Evolutionary conservation across 2,888 invertebrate species (phyloP), one percentile per base, ranked within the genome.

Genomic region (Aphrophora alni): DNA sequence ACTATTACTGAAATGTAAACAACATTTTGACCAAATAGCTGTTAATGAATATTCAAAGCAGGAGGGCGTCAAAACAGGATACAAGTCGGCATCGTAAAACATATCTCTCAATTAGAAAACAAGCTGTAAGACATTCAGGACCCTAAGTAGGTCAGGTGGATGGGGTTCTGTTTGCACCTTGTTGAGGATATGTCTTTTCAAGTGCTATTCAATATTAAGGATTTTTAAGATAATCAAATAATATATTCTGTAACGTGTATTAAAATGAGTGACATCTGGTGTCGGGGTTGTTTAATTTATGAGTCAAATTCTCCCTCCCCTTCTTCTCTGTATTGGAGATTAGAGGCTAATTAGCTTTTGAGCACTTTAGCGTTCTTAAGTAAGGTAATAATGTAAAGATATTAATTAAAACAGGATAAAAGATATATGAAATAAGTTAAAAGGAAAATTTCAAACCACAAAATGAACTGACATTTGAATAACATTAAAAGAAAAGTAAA

Each of bases 91-190:
- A n/a, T 59, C 44, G 59, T 59, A 59, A 59, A 59, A 59, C 59
- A 59, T 59, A 59, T 59, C 59, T 59, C n/a, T 59, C 59, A 59
- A 59, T 59, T 59, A 59, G 59, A 14, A 21, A 59, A 59, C 59
- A 59, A n/a, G 59, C 21, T 59, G 59, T 59, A 21, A 59, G 59
- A 59, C 59, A 59, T 21, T 33, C 59, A 21, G 59, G 21, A 7
- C 44, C 59, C 59, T 21, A 59, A 59, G 4, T 59, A 21, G 59
- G 59, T 59, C 59, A 59, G 7, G 59, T n/a, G 59, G 59, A 21
- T 21, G 59, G 59, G 59, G 59, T n/a, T 44, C 59, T 59, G 59
- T 59, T 59, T 59, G 59, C 59, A 59, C 59, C 59, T 59, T 59
- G 59, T 59, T 10, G 44, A 33, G 10, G 33, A 33, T 7, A 10